phyloP scores from a whole-genome alignment of 92 coral and sea anemone species.

The Porites rus region DNA sequence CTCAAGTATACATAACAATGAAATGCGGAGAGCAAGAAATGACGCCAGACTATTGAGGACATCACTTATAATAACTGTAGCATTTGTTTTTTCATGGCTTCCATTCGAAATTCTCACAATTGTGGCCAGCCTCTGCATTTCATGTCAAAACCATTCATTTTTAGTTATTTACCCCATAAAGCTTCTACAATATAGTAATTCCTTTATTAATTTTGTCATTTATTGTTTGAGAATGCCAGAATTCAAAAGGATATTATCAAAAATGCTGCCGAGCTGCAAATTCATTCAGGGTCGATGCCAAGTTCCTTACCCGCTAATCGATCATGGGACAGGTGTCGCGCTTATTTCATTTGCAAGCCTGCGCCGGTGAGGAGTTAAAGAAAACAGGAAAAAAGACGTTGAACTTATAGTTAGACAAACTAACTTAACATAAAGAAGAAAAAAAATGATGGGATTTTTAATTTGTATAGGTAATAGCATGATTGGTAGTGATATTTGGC shows the following conservation, averaged over 20 bases:
- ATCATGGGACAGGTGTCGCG: neutral
- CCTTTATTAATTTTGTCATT: conserved; percentile 9
- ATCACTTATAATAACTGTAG: neutral
- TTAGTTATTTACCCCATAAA: neutral
- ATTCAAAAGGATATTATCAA: neutral
- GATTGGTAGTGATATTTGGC: too few relatives aligned
- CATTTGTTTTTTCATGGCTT: conserved; percentile 15
- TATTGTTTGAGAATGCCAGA: conserved; percentile 19
- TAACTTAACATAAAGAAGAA: too few relatives aligned
- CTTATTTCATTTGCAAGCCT: conserved; percentile 13
- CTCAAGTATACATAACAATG: neutral
- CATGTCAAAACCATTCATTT: neutral
- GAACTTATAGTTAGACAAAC: too few relatives aligned
- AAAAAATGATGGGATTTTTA: too few relatives aligned
- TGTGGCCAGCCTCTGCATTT: neutral
- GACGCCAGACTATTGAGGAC: conserved; percentile 10
- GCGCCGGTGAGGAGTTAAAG: too few relatives aligned
- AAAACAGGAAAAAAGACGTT: too few relatives aligned
- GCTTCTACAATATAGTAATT: conserved; percentile 35
- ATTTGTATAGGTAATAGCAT: too few relatives aligned
- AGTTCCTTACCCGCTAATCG: neutral
- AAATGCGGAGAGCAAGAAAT: neutral
- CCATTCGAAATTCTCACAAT: conserved; percentile 3
- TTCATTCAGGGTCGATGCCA: neutral
- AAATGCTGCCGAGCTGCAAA: neutral